Conservation (phyloP, 2,888 invertebrate species). For the Seira ritae region DNA sequence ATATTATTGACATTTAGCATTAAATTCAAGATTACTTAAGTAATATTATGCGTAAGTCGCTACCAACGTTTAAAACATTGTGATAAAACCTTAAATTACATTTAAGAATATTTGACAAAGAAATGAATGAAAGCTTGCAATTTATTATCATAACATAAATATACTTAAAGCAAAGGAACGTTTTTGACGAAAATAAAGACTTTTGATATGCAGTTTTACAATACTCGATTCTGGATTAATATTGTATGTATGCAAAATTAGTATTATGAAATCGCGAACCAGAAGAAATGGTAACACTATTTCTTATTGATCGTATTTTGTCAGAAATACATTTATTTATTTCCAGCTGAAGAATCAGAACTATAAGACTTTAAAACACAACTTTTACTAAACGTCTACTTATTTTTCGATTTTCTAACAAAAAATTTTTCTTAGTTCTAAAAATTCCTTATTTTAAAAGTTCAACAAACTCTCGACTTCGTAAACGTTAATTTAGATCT, state of each 20-base stretch:
- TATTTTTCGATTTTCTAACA: neutral
- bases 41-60: conserved; percentile 12
- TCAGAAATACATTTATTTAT: conserved; percentile 14
- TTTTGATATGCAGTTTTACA: conserved; percentile 41
- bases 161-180: conserved; percentile 27
- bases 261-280: too few species aligned
- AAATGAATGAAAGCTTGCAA: too few species aligned
- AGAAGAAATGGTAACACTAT: too few species aligned
- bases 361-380: conserved; percentile 28
- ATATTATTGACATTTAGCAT: neutral
- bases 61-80: conserved; percentile 22
- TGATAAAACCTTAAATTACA: conserved; percentile 21
- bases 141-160: conserved; percentile 19
- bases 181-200: conserved; percentile 42
- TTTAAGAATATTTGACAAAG: too few species aligned
- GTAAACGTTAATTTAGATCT: neutral
- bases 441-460: neutral
- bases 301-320: neutral
- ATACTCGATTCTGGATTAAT: too few species aligned
- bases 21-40: neutral
- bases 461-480: conserved; percentile 7
- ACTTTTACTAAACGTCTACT: conserved; percentile 7
- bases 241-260: too few species aligned
- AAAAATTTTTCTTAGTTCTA: too few species aligned
- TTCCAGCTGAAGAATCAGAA: conserved; percentile 36